These are phyloP conservation scores for Euura saliciscinereae DNA, from an alignment of 1,140 invertebrate species.

Conservation along the genomic window DNA sequence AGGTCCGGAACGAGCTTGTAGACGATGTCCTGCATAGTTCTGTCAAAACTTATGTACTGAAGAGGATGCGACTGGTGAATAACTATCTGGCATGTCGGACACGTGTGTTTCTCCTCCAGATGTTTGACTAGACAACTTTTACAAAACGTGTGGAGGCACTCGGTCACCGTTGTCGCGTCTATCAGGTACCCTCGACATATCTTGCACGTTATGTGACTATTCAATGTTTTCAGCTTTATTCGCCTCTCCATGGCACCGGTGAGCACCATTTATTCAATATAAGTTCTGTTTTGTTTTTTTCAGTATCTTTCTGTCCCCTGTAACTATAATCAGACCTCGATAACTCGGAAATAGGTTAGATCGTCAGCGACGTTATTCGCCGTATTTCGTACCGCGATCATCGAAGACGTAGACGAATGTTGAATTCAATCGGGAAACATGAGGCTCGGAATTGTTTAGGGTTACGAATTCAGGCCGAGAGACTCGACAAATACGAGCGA, in stretches of 20 bases:
- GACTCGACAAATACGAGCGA: too few relatives aligned
- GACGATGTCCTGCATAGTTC: slow-evolving; percentile 98
- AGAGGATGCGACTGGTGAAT: slow-evolving; percentile 97
- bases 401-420: too few relatives aligned
- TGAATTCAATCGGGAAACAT: too few relatives aligned
- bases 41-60: slow-evolving; percentile 96
- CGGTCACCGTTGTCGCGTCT: slow-evolving; percentile 96
- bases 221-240: slow-evolving; percentile 90
- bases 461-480: too few relatives aligned
- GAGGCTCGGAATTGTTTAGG: too few relatives aligned
- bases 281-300: background rate
- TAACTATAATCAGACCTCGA: background rate
- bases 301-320: slow-evolving; percentile 23
- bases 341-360: too few relatives aligned
- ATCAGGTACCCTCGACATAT: slow-evolving; percentile 96
- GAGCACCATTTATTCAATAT: slow-evolving; percentile 50
- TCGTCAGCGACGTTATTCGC: too few relatives aligned
- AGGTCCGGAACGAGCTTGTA: slow-evolving; percentile 95
- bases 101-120: slow-evolving; percentile 95
- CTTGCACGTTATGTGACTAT: slow-evolving; percentile 93
- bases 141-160: slow-evolving; percentile 98
- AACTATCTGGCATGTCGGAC: slow-evolving; percentile 94
- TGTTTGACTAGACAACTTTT: slow-evolving; percentile 98
- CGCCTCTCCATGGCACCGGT: slow-evolving; percentile 79
- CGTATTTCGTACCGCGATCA: too few relatives aligned